phyloP scores from a whole-genome alignment of 2,113 vertebrate species.

The Xiphophorus maculatus region DNA sequence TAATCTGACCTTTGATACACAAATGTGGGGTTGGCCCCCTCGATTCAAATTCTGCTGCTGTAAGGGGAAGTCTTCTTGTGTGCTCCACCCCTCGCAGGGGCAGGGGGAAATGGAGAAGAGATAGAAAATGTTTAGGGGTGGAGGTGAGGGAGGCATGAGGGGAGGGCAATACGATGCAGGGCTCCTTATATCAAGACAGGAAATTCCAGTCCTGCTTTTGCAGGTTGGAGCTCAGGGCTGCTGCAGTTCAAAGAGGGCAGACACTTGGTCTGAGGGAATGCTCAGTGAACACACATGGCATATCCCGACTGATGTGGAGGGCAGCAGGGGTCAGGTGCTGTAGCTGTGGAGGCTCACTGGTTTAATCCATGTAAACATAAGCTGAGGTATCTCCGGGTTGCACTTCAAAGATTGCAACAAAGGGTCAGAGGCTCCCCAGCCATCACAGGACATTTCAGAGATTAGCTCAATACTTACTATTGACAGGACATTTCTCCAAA shows the following conservation, averaged over 20 bases:
- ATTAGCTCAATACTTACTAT: conserved; percentile 56
- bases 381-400: conserved; percentile 27
- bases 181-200: conserved; percentile 56
- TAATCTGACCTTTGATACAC: conserved; percentile 81
- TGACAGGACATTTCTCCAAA: conserved; percentile 52
- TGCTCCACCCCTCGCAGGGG: conserved; percentile 36
- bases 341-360: conserved; percentile 36
- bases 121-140: conserved; percentile 27
- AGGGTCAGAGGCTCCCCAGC: conserved; percentile 40
- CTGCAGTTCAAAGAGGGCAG: conserved; percentile 57
- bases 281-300: conserved; percentile 33
- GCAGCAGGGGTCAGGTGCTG: conserved; percentile 46
- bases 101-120: conserved; percentile 27
- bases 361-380: conserved; percentile 49
- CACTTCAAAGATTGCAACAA: conserved; percentile 52
- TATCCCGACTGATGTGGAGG: conserved; percentile 39
- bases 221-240: conserved; percentile 53
- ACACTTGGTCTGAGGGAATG: conserved; percentile 25
- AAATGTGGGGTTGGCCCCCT: conserved; percentile 60
- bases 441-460: conserved; percentile 53
- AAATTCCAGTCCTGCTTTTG: conserved; percentile 70
- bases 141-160: neutral
- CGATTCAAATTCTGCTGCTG: conserved; percentile 55
- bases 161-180: conserved; percentile 26
- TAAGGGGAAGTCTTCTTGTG: conserved; percentile 43